Percentiles rank a stretch among this genome's conserved stretches.
phyloP scores from a whole-genome alignment of 2,113 vertebrate genomes.

The Macaca fascicularis region T2T-MFA8v1.1 NC_088377.1:18716501-18717000 shows the following conservation, averaged over 20 bases:
- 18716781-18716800: background rate
- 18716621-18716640: background rate
- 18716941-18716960: background rate
- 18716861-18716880: background rate
- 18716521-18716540: background rate
- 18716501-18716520: background rate
- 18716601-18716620: background rate
- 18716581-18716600: background rate
- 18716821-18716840: background rate
- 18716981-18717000: background rate
- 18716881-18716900: background rate
- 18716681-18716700: background rate
- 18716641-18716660: background rate
- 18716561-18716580: background rate
- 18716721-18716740: background rate
- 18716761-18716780: background rate
- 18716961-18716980: background rate
- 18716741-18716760: background rate
- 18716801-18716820: constrained; percentile 36
- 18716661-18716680: background rate
- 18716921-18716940: background rate
- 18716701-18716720: background rate
- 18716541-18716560: background rate
- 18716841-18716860: background rate
- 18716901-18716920: background rate